Base-by-base conservation (phyloP, 2,888 invertebrate genomes). In the Trissolcus brochymenae region DNA sequence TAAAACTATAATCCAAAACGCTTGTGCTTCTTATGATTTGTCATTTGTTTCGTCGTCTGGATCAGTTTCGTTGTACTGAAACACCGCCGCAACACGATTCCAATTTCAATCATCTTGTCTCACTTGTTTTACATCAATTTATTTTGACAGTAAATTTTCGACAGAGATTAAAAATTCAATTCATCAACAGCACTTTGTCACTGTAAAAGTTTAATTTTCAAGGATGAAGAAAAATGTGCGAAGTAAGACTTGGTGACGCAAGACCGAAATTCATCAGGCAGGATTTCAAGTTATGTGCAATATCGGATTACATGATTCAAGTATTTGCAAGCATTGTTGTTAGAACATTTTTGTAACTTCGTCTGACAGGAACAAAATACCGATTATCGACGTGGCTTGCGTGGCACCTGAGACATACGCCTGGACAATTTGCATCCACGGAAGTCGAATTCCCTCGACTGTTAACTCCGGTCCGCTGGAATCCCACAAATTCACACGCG, bases 171-270 rank as follows among this genome's bases (percentile, higher is more conserved):
- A 25, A 25, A 25, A 25, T 25, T 25, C 2, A 25, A 25, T 25
- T 25, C 25, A 25, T 25, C 25, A 4, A 25, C 25, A 4, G 25
- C 4, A 25, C 25, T 25, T 25, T 35, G 7, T 35, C 11, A 35
- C 9, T 35, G 35, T 1, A 35, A 35, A 35, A 35, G 11, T 35
- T 0, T 35, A 35, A 35, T 11, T 11, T 35, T 11, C 1, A 35
- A 35, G 35, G 35, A 35, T 35, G 29, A 29, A 29, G 29, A 6
- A 29, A 29, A 29, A n/a, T 29, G 29, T 11, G 35, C 9, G 11
- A 35, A 35, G 35, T 35, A 35, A 35, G 35, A 9, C 11, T 35
- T 87, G 85, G 84, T 81, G 85, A 87, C 83, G 82, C 83, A 82
- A 84, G 84, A 83, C 81, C 35, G 9, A 35, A 35, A 35, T 35